phyloP scores from a whole-genome alignment of 2,797 vertebrate genomes.

The Anguilla obscura region DNA sequence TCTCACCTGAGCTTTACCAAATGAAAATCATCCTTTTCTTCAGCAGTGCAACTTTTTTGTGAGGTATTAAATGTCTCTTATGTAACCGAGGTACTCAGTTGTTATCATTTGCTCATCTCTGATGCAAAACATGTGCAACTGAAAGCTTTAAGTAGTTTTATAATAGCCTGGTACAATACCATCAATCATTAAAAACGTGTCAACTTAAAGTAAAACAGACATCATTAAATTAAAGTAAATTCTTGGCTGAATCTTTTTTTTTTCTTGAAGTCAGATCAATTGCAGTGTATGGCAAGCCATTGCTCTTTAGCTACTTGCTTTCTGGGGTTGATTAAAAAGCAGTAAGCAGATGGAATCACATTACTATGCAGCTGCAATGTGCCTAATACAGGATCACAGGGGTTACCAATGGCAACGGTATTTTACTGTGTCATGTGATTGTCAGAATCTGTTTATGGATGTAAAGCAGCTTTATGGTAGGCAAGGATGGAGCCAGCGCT shows the following conservation, averaged over 20 bases:
- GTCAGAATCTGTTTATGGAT: slow-evolving; percentile 60
- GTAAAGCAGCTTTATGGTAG: slow-evolving; percentile 51
- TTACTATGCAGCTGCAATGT: slow-evolving; percentile 43
- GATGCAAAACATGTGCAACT: slow-evolving; percentile 29
- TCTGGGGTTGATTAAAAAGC: slow-evolving; percentile 34
- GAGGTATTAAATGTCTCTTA: slow-evolving; percentile 23
- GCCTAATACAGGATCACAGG: slow-evolving; percentile 45
- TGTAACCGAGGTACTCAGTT: not conserved
- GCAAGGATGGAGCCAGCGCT: not conserved
- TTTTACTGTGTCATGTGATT: slow-evolving; percentile 57
- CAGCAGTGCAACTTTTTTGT: slow-evolving; percentile 2
- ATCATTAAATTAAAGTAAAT: not conserved
- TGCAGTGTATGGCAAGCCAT: not conserved
- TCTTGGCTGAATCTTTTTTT: not conserved
- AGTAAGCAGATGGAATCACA: slow-evolving; percentile 38
- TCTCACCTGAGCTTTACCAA: slow-evolving; percentile 31
- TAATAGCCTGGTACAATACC: slow-evolving; percentile 34
- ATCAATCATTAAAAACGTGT: not conserved
- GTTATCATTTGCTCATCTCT: slow-evolving; percentile 23
- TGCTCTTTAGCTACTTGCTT: not conserved
- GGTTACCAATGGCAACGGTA: slow-evolving; percentile 48
- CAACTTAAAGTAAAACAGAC: not conserved
- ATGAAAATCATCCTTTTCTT: not conserved
- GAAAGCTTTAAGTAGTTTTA: slow-evolving; percentile 15
- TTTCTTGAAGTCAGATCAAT: not conserved